Evolutionary conservation across 1,140 invertebrate genomes (phyloP).

Genomic region (Caenorhabditis inopinata): DNA sequence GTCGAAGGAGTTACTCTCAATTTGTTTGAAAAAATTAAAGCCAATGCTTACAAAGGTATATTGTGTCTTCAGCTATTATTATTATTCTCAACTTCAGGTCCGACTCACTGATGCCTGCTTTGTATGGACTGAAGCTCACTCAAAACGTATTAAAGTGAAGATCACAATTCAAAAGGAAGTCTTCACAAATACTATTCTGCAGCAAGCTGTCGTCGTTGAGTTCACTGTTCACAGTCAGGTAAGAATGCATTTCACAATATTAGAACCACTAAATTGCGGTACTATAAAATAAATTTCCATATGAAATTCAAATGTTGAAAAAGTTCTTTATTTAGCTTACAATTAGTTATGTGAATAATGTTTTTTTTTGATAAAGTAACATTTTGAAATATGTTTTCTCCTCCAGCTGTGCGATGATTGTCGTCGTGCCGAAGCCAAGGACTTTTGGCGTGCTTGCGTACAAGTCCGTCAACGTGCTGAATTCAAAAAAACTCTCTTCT

Average conservation of each 20-base stretch:
- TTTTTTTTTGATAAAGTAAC: no score
- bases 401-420: constrained; percentile 95
- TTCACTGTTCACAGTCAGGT: constrained; percentile 84
- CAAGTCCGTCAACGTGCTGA: constrained; percentile 74
- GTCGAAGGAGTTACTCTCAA: constrained; percentile 83
- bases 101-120: constrained; percentile 88
- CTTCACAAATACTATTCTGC: constrained; percentile 69
- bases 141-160: constrained; percentile 93
- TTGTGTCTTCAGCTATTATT: no score
- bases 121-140: constrained; percentile 98
- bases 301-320: no score
- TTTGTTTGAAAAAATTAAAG: constrained; percentile 92
- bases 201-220: constrained; percentile 92
- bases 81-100: constrained; percentile 52
- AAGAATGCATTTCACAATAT: no score
- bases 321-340: no score
- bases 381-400: no score
- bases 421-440: constrained; percentile 91
- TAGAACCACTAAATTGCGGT: no score
- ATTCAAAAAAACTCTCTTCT: constrained; percentile 97
- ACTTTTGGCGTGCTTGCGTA: constrained; percentile 89
- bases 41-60: constrained; percentile 76
- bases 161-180: constrained; percentile 93
- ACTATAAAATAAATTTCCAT: no score
- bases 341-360: no score